Conservation (phyloP, 2,888 invertebrate genomes). For the Ophraella communa region DNA sequence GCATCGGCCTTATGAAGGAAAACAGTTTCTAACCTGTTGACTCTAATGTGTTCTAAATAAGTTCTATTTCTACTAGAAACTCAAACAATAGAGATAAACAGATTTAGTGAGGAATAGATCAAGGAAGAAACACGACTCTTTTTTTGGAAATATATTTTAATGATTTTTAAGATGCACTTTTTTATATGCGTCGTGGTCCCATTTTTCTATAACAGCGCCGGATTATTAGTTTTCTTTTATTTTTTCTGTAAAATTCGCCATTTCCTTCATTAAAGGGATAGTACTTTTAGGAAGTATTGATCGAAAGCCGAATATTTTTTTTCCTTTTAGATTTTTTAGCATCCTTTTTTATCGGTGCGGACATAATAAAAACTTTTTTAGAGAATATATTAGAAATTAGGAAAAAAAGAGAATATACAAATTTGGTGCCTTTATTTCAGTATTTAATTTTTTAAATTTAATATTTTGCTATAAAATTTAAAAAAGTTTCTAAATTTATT, state of each 20-base stretch:
- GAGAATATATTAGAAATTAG: neutral
- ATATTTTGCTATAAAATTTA: neutral
- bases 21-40: conserved; percentile 53
- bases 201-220: conserved; percentile 58
- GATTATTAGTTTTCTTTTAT: conserved; percentile 52
- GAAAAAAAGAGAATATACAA: neutral
- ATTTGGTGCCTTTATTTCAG: neutral
- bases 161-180: conserved; percentile 62
- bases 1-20: conserved; percentile 23
- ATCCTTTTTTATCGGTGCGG: conserved; percentile 1
- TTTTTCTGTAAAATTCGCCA: conserved; percentile 50
- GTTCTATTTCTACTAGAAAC: conserved; percentile 38
- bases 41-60: conserved; percentile 39
- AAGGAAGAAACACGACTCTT: neutral
- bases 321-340: conserved; percentile 7
- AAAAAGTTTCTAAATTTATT: neutral
- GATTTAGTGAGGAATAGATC: conserved; percentile 15
- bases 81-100: conserved; percentile 24
- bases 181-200: conserved; percentile 58
- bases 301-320: conserved; percentile 22
- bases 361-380: neutral
- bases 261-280: conserved; percentile 42
- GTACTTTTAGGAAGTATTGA: conserved; percentile 38
- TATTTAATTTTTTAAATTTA: neutral
- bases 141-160: conserved; percentile 46